Conservation (phyloP, 2,797 vertebrate genomes). For the Anabacerthia variegaticeps region DNA sequence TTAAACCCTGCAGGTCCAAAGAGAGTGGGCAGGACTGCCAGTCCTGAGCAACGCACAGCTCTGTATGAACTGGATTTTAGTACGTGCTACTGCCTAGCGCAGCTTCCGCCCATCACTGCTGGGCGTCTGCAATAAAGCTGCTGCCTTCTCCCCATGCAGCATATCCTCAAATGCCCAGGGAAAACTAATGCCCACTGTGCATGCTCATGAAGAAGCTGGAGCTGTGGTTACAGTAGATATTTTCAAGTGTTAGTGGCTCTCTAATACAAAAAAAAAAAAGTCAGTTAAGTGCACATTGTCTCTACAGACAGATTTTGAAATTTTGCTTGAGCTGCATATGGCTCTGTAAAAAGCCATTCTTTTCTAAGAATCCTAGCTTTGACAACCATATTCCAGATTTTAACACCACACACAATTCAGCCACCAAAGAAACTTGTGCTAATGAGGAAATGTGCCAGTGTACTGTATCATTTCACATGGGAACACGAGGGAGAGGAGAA, state of each 20-base stretch:
- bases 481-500: background rate
- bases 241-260: background rate
- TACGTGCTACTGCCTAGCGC: rapidly evolving
- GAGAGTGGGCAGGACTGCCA: background rate
- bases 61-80: background rate
- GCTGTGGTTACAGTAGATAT: background rate
- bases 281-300: background rate
- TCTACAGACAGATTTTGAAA: background rate
- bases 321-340: background rate
- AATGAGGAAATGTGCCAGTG: background rate
- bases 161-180: background rate
- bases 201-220: background rate
- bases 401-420: background rate
- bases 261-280: background rate
- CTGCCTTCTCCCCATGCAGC: background rate
- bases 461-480: background rate
- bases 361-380: background rate
- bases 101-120: background rate
- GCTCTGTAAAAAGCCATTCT: background rate
- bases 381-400: slow-evolving; percentile 17
- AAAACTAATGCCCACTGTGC: background rate
- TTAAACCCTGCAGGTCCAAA: background rate
- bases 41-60: background rate
- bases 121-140: background rate
- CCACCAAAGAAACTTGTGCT: background rate